Percentiles rank a stretch among this genome's conserved stretches.
phyloP scores from a whole-genome alignment of 2,888 invertebrate genomes.

The Tenthredo amoena region DNA sequence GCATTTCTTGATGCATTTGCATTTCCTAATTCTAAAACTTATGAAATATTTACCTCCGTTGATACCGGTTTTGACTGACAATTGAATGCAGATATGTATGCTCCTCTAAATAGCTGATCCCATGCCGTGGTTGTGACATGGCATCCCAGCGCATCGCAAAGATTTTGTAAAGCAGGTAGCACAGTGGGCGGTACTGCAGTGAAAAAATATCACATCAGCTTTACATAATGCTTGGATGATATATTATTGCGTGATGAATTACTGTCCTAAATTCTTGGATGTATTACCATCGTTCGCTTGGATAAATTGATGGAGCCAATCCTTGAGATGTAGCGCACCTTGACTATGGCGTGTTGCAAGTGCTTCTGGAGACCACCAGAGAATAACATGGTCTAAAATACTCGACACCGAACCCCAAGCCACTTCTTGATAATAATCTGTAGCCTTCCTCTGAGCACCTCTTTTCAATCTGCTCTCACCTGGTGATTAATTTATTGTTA shows the following conservation, averaged over 20 bases:
- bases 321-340: conserved; percentile 71
- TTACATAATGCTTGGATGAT: not conserved
- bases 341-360: conserved; percentile 81
- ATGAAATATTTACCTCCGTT: conserved; percentile 63
- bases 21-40: not conserved
- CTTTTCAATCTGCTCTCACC: conserved; percentile 82
- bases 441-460: conserved; percentile 83
- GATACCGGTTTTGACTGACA: conserved; percentile 67
- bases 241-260: not conserved
- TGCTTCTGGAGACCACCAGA: conserved; percentile 91
- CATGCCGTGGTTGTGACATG: conserved; percentile 90
- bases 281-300: conserved; percentile 66
- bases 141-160: conserved; percentile 89
- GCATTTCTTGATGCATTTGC: not conserved
- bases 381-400: conserved; percentile 88
- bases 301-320: conserved; percentile 72
- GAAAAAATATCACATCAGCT: conserved; percentile 42
- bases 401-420: conserved; percentile 91
- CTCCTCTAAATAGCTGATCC: conserved; percentile 84
- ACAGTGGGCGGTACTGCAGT: conserved; percentile 84
- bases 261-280: not conserved
- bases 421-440: conserved; percentile 86
- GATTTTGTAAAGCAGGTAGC: conserved; percentile 85
- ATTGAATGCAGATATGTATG: conserved; percentile 79
- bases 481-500: conserved; percentile 68